A percentile compares a stretch with the other conserved stretches of the same genome.
These are phyloP conservation scores for Zaprionus gabonicus DNA, from an alignment of 1,140 invertebrate species.

Conservation along the genomic window DNA sequence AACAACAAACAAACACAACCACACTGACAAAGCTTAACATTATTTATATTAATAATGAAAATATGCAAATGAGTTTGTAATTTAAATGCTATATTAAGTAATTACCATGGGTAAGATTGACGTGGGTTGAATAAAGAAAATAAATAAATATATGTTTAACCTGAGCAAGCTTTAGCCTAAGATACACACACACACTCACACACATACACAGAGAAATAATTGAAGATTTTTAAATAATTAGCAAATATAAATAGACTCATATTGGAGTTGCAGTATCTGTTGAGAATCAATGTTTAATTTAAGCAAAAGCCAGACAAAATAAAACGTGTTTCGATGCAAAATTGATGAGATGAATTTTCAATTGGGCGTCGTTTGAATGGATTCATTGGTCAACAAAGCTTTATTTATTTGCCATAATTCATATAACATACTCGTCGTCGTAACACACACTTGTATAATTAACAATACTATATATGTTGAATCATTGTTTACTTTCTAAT, in stretches of 20 bases:
- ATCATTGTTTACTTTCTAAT: conserved; percentile 36
- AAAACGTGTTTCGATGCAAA: conserved; percentile 42
- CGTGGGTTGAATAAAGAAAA: conserved; percentile 29
- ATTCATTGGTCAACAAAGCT: conserved; percentile 36
- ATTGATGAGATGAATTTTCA: conserved; percentile 21
- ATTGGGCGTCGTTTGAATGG: conserved; percentile 3
- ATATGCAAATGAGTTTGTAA: conserved; percentile 66
- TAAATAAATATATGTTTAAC: conserved; percentile 42
- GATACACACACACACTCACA: conserved; percentile 30
- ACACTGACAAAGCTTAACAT: conserved; percentile 53
- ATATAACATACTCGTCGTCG: conserved; percentile 56
- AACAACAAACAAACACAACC: conserved; percentile 26
- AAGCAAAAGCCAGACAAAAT: conserved; percentile 42
- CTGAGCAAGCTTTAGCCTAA: conserved; percentile 61
- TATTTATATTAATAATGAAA: conserved; percentile 61
- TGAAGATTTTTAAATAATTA: conserved; percentile 44
- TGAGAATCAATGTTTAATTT: conserved; percentile 19
- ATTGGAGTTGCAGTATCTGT: conserved; percentile 53
- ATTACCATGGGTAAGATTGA: conserved; percentile 43
- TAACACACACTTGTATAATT: conserved; percentile 57
- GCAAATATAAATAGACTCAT: conserved; percentile 50
- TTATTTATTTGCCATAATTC: conserved; percentile 64
- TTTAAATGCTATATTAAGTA: conserved; percentile 73
- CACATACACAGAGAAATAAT: conserved; percentile 33
- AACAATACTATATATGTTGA: conserved; percentile 34